phyloP scores from a whole-genome alignment of 2,113 vertebrate species.

The Anoplopoma fimbria region DNA sequence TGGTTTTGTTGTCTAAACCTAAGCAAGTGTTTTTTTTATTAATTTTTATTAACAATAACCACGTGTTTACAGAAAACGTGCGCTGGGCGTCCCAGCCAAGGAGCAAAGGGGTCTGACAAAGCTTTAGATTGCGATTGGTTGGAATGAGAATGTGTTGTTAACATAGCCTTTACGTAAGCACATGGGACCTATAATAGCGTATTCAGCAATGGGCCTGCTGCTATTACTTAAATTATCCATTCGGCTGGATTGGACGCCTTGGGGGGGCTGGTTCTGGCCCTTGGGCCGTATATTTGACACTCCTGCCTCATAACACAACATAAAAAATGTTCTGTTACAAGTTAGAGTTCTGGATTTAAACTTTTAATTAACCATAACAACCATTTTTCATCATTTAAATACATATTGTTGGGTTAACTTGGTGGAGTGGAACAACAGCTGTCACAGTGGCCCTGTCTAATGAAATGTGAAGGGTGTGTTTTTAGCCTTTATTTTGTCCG shows the following conservation, averaged over 20 bases:
- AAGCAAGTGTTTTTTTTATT: neutral
- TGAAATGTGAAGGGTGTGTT: slow-evolving; percentile 80
- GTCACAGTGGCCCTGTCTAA: slow-evolving; percentile 69
- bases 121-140: neutral
- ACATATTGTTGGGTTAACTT: slow-evolving; percentile 10
- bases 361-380: neutral
- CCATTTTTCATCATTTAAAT: neutral
- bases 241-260: neutral
- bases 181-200: neutral
- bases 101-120: neutral
- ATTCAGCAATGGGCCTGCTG: neutral
- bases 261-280: neutral
- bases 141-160: neutral
- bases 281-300: neutral
- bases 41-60: neutral
- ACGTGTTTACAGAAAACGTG: neutral
- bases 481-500: slow-evolving; percentile 74
- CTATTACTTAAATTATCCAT: neutral
- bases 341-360: neutral
- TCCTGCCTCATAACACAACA: neutral
- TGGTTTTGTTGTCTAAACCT: neutral
- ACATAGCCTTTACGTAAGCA: neutral
- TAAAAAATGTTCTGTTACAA: neutral
- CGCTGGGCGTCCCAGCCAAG: neutral
- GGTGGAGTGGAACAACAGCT: slow-evolving; percentile 27